Evolutionary conservation across 2,113 vertebrate genomes (phyloP).

Genomic region (Leucopsar rothschildi): DNA sequence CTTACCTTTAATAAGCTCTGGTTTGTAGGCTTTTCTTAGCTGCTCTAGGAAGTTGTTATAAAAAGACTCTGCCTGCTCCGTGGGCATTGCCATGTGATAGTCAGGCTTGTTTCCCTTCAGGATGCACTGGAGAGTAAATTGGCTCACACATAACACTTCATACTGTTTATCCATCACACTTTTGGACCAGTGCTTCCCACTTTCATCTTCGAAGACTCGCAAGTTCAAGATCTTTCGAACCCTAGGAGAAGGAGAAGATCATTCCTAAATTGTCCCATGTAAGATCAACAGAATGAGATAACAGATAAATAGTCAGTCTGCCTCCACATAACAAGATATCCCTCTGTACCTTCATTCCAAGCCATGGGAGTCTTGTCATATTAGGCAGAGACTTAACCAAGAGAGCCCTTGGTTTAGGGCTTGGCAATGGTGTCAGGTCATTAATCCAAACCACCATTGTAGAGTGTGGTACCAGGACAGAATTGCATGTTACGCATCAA

Average conservation of each 20-base stretch:
- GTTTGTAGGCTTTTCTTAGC: conserved; percentile 85
- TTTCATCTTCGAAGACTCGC: conserved; percentile 91
- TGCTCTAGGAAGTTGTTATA: conserved; percentile 89
- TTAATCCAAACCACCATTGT: neutral
- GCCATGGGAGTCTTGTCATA: neutral
- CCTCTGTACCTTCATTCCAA: neutral
- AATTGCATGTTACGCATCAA: neutral
- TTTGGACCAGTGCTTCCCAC: conserved; percentile 88
- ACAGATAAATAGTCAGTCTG: neutral
- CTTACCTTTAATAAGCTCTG: conserved; percentile 91
- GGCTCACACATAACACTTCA: conserved; percentile 92
- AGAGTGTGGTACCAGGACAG: neutral
- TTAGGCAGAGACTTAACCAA: neutral
- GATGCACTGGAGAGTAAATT: conserved; percentile 94
- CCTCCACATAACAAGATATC: neutral
- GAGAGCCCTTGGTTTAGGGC: neutral
- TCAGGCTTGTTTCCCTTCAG: conserved; percentile 97
- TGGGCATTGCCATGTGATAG: conserved; percentile 92
- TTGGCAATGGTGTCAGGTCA: neutral
- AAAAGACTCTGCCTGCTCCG: conserved; percentile 87
- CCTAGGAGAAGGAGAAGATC: conserved; percentile 62
- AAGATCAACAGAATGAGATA: neutral
- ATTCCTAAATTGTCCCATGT: neutral
- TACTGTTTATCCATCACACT: conserved; percentile 92
- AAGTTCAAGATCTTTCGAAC: conserved; percentile 95